Base-by-base conservation (phyloP, 2,113 vertebrate genomes). In the Tretioscincus oriximinensis region DNA sequence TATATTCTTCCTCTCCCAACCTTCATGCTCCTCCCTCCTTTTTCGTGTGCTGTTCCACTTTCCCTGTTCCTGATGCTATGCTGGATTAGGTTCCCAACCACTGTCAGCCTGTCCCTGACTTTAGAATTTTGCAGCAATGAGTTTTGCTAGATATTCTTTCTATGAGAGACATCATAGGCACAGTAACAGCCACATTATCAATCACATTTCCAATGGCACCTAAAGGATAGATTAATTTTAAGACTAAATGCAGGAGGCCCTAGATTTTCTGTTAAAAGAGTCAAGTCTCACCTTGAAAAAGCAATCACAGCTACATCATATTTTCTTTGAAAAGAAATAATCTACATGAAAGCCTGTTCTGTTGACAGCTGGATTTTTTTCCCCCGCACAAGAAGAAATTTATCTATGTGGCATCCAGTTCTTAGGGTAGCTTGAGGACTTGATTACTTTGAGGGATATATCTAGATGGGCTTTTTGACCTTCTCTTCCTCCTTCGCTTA, bases 401-500 rank as follows among this genome's bases (percentile, higher is more conserved):
- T 90, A 84, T 82, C 81, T 78, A 71, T 74, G 29, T 74, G 29
- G 71, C 81, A 86, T 0, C 0, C 47, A 77, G 81, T 88, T 89
- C 66, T 75, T 74, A 88, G 90, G 88, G 77, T 86, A 88, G 88
- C 86, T 89, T 80, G 81, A 82, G 77, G 81, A 89, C 80, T 70
- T 51, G 47, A 64, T 70, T 28, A 82, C 22, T 85, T 76, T 67
- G 77, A 81, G 70, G 84, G 83, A 90, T 24, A 1, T n/a, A 88
- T 87, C 60, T 85, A 89, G 84, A 89, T 81, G 89, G 89, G 85
- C 78, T 90, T 90, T 89, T 51, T 91, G 89, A 92, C 86, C 85
- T 92, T 78, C 76, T 90, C 86, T 85, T 92, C 79, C 76, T 90
- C 89, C 76, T 49, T 80, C 80, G 31, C 54, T 71, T 49, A 22